phyloP scores from a whole-genome alignment of 2,113 vertebrate genomes.

The human (Homo sapiens) region DNA sequence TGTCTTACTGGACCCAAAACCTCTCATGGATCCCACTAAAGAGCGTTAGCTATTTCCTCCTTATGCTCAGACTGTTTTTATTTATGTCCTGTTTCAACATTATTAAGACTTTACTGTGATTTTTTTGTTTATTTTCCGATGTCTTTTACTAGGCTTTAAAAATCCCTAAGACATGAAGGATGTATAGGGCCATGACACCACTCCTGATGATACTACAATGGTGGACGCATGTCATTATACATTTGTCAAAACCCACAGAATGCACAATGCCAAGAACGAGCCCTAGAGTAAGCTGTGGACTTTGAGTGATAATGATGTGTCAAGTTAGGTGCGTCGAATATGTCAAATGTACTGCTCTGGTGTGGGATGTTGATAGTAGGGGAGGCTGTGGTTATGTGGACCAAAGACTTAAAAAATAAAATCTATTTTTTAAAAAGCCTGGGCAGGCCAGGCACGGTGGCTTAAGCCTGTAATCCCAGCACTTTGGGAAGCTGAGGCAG shows the following conservation, averaged over 20 bases:
- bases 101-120: not conserved
- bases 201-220: not conserved
- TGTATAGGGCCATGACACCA: not conserved
- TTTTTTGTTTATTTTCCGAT: not conserved
- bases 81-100: not conserved
- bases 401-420: not conserved
- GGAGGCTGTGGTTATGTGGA: not conserved
- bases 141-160: not conserved
- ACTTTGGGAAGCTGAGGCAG: too few species aligned
- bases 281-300: not conserved
- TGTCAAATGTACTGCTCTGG: not conserved
- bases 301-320: not conserved
- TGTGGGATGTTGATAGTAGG: accelerated
- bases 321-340: accelerated
- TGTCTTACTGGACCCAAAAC: not conserved
- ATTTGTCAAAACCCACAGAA: not conserved
- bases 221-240: not conserved
- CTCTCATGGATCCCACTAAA: not conserved
- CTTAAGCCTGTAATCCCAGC: too few species aligned
- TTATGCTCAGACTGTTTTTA: not conserved
- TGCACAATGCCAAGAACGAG: not conserved
- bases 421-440: not conserved
- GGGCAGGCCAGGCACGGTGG: accelerated
- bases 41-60: not conserved
- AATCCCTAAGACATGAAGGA: not conserved